phyloP scores from a whole-genome alignment of 2,888 invertebrate species.

The Rapana venosa region DNA sequence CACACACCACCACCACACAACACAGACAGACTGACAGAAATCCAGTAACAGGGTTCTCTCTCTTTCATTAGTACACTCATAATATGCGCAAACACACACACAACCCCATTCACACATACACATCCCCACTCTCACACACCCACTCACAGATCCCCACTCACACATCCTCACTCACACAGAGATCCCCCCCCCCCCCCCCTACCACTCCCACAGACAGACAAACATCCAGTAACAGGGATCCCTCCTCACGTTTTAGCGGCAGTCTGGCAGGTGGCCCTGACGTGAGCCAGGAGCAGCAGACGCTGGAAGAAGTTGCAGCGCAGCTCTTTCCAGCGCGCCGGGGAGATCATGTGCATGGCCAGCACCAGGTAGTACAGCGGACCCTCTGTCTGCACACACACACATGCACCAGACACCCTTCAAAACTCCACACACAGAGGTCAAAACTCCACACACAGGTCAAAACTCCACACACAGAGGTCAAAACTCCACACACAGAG shows the following conservation, averaged over 20 bases:
- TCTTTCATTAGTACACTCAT: too few species aligned
- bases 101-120: too few species aligned
- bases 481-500: too few species aligned
- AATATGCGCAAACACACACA: too few species aligned
- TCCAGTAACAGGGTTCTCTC: too few species aligned
- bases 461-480: too few species aligned
- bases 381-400: slow-evolving; percentile 85
- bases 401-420: background rate
- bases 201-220: background rate
- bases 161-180: background rate
- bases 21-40: too few species aligned
- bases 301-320: slow-evolving; percentile 87
- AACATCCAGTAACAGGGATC: background rate
- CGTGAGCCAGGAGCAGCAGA: slow-evolving; percentile 88
- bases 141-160: background rate
- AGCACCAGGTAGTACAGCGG: slow-evolving; percentile 92
- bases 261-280: slow-evolving; percentile 84
- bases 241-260: slow-evolving; percentile 80
- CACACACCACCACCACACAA: background rate
- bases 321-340: slow-evolving; percentile 86
- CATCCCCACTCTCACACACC: too few species aligned
- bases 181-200: too few species aligned
- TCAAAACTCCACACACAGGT: too few species aligned
- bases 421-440: too few species aligned
- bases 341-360: slow-evolving; percentile 88